Evolutionary conservation across 2,888 invertebrate genomes (phyloP), one percentile per base, ranked within the genome.

Genomic region (Pseudococcus jackbeardsleyi): DNA sequence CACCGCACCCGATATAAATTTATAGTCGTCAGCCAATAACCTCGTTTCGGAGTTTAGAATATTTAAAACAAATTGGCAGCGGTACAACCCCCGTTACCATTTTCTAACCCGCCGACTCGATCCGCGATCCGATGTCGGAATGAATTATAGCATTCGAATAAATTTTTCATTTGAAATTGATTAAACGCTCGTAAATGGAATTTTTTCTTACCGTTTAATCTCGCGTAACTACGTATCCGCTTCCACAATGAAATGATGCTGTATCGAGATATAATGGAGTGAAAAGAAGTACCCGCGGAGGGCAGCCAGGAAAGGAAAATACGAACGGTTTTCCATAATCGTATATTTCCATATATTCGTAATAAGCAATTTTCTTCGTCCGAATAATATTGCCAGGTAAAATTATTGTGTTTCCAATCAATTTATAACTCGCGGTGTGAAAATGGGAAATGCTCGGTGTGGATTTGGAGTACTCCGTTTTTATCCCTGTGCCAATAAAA

Each of bases 21-120:
- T 72, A 72, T 33, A 33, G 72, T 72, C 26, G 72, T 72, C 72
- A 72, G 72, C 72, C 72, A 72, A 72, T 72, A 72, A 72, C 72
- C 72, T 72, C 72, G 33, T 15, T 72, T 26, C 11, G 17, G 33
- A 64, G 64, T 64, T 72, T 72, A 33, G 72, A 72, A 72, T 72
- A 72, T 72, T 72, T 72, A 72, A 72, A 72, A 72, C 72, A 72
- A 72, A 72, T 72, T 72, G 72, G 72, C 72, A 72, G 72, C 72
- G 33, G 72, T 72, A 72, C 72, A 72, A 72, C 72, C 33, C 33
- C 17, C 42, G 42, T 33, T 33, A 33, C 33, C 6, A 64, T 64
- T 64, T 72, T 72, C 72, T 72, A 72, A 72, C 26, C 72, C 72
- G 17, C 17, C 26, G 72, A n/a, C n/a, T 22, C 26, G 72, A 54